These are phyloP conservation scores for Sarcophaga bullata DNA, from an alignment of 1,140 invertebrate genomes.

Conservation along the genomic window DNA sequence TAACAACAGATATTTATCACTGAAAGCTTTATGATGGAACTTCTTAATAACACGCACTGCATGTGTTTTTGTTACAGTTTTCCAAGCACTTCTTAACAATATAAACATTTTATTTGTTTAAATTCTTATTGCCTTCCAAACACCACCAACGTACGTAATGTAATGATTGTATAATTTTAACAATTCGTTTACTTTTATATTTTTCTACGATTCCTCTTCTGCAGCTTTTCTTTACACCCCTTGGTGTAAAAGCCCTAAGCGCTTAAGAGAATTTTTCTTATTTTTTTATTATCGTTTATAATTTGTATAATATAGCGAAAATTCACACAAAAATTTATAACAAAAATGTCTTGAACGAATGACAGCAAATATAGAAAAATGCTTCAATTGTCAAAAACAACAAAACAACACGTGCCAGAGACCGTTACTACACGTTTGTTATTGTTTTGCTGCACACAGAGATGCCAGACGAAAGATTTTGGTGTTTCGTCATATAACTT, in stretches of 20 bases:
- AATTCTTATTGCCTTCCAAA: too few relatives aligned
- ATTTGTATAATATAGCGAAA: slow-evolving; percentile 1
- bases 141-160: too few relatives aligned
- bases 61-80: slow-evolving; percentile 12
- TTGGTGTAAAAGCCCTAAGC: slow-evolving; percentile 12
- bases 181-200: background rate
- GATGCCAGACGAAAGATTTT: too few relatives aligned
- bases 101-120: background rate
- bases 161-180: slow-evolving; percentile 31
- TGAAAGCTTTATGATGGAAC: slow-evolving; percentile 69
- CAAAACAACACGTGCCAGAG: slow-evolving; percentile 1
- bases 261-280: background rate
- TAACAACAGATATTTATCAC: slow-evolving; percentile 79
- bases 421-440: slow-evolving; percentile 1
- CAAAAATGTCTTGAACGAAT: background rate
- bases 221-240: slow-evolving; percentile 15
- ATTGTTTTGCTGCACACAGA: too few relatives aligned
- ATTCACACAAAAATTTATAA: background rate
- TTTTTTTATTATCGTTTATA: background rate
- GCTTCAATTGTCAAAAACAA: slow-evolving; percentile 5
- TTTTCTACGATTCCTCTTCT: slow-evolving; percentile 1
- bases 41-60: slow-evolving; percentile 30
- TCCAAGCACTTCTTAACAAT: background rate
- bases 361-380: background rate
- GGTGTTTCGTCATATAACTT: too few relatives aligned